These are phyloP conservation scores for Tribolium freemani DNA, from an alignment of 2,888 invertebrate species.

Conservation along the genomic window DNA sequence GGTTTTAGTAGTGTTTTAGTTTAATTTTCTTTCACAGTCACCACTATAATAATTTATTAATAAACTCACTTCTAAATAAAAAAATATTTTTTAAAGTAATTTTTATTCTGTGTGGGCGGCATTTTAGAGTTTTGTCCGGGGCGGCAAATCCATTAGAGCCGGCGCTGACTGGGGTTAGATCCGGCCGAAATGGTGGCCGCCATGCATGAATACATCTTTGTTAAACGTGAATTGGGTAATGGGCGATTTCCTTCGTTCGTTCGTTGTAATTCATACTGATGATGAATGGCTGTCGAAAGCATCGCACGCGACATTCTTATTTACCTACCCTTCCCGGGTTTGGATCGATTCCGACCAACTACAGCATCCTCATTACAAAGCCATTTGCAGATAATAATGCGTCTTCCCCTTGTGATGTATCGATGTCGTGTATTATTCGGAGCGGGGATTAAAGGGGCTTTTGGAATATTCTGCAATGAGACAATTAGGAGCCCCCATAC, in stretches of 20 bases:
- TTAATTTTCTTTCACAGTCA: no score
- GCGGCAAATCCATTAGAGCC: no score
- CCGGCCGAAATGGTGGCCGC: no score
- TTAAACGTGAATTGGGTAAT: conserved; percentile 21
- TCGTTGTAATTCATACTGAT: conserved; percentile 25
- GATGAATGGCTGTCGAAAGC: conserved; percentile 21
- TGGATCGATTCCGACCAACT: neutral
- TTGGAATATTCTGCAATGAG: conserved; percentile 49
- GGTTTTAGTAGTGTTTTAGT: no score
- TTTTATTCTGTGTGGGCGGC: no score
- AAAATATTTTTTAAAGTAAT: no score
- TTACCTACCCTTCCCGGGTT: neutral
- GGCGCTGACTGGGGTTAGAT: no score
- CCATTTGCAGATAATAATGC: conserved; percentile 42
- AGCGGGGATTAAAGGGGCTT: conserved; percentile 25
- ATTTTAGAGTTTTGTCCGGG: no score
- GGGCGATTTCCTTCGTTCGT: conserved; percentile 30
- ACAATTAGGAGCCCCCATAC: conserved; percentile 56
- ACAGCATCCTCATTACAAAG: conserved; percentile 35
- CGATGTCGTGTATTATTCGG: conserved; percentile 35
- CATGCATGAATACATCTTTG: no score
- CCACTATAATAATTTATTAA: no score
- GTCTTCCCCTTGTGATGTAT: conserved; percentile 30
- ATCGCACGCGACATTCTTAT: conserved; percentile 24
- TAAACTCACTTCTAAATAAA: no score